Base-by-base conservation (phyloP, 2,888 invertebrate species). In the Morpho helenor region DNA sequence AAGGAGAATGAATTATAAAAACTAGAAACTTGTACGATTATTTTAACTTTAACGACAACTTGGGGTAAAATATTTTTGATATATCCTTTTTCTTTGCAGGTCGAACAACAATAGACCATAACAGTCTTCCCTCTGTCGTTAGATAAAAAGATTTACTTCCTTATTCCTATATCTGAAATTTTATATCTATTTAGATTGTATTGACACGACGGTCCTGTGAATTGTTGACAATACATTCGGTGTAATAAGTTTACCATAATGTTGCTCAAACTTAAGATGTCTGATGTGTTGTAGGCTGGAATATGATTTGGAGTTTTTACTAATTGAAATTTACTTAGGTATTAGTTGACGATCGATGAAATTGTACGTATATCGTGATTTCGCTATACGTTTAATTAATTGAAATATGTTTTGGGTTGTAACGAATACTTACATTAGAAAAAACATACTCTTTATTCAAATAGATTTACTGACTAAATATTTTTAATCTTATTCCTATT, bases 91-190 rank as follows among this genome's bases (percentile, higher is more conserved):
- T 68, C 57, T 65, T 86, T 82, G 40, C 88, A 89, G 88, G 79
- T 77, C 74, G 72, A 70, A 80, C 82, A 82, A 84, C 87, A 80
- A 82, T 79, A 84, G 86, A 89, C 88, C 87, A 87, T 82, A 79
- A 77, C 76, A 86, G 89, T 89, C 89, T 89, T 90, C 89, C 88
- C 82, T 80, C 78, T 53, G 80, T 82, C 79, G 77, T 83, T 87
- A 88, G 79, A 81, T 86, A 81, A 80, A 54, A 84, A 88, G 77
- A 88, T 83, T 84, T 77, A 82, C 86, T 82, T 80, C 79, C 78
- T 76, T 85, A 87, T 83, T 87, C 80, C 83, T 88, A 84, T 85
- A 82, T 78, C 81, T 83, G 76, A 83, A 78, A 72, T 82, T 87
- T 84, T 88, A 84, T 89, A 87, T 84, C 77, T 83, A 83, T 79